A percentile compares a stretch with the other conserved stretches of the same genome.
Evolutionary conservation across 2,797 vertebrate genomes (phyloP).

Genomic region (Hippopotamyrus pictus): DNA sequence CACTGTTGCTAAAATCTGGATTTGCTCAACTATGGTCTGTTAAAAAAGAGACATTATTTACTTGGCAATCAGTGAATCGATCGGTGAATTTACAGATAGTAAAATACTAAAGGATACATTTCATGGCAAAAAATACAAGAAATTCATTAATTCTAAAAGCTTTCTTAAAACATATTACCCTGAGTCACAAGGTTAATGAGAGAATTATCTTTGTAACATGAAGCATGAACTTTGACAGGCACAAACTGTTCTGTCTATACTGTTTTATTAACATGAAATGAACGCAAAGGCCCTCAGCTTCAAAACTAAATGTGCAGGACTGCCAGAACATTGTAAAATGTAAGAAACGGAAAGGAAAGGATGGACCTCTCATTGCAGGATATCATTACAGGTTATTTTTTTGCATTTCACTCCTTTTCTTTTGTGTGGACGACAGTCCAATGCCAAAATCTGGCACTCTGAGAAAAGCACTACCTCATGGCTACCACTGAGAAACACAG

Average conservation of each 20-base stretch:
- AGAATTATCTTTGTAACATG: background rate
- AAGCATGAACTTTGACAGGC: background rate
- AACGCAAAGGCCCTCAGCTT: background rate
- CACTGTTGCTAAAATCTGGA: background rate
- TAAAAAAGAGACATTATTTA: background rate
- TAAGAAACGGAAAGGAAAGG: background rate
- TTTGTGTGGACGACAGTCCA: background rate
- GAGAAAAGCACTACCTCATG: background rate
- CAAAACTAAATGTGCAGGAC: background rate
- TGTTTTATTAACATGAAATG: background rate
- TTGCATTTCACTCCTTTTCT: background rate
- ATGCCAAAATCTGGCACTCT: background rate
- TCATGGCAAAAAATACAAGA: background rate
- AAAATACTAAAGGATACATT: background rate
- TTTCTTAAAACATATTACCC: background rate
- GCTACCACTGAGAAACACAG: background rate
- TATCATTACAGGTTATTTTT: background rate
- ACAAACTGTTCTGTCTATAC: background rate
- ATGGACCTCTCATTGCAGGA: background rate
- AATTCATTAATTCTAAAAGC: background rate
- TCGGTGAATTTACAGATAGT: background rate
- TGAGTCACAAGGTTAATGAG: background rate
- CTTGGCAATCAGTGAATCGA: background rate
- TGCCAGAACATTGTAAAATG: background rate
- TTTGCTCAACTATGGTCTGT: background rate